These are phyloP conservation scores for Sycophaga agraensis DNA, from an alignment of 1,140 invertebrate genomes.

Conservation along the genomic window DNA sequence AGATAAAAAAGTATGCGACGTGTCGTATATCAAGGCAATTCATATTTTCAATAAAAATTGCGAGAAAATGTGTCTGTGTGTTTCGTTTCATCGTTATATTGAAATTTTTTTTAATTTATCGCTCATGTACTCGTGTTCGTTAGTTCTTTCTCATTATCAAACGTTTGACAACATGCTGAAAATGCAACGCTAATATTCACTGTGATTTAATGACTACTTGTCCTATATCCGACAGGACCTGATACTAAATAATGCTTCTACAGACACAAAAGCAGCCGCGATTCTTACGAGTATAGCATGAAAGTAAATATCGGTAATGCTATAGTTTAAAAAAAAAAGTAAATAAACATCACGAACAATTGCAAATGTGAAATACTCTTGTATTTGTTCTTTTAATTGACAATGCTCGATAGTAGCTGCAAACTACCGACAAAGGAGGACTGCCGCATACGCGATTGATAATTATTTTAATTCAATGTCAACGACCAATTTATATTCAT, in stretches of 20 bases:
- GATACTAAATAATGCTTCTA: constrained; percentile 18
- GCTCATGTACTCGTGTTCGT: not conserved
- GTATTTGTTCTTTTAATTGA: no score
- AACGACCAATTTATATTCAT: not conserved
- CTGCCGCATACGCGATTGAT: not conserved
- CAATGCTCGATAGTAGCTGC: no score
- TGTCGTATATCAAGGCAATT: constrained; percentile 12
- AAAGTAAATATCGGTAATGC: not conserved
- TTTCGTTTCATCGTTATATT: not conserved
- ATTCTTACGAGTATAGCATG: not conserved
- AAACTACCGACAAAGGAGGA: no score
- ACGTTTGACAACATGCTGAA: constrained; percentile 18
- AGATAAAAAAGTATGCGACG: constrained; percentile 10
- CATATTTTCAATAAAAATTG: constrained; percentile 5
- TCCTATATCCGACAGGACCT: constrained; percentile 8
- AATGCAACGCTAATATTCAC: constrained; percentile 16
- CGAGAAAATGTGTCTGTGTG: constrained; percentile 20
- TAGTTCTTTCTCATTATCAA: constrained; percentile 6
- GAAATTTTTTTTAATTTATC: constrained; percentile 6
- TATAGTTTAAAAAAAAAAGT: not conserved
- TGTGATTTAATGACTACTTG: constrained; percentile 1
- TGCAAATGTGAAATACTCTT: no score
- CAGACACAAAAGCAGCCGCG: constrained; percentile 21
- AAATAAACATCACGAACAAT: not conserved
- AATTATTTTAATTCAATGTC: not conserved